Percentiles rank a stretch among this genome's conserved stretches.
Evolutionary conservation across 2,888 invertebrate genomes (phyloP).

Genomic region (Choreutis nemorana): DNA sequence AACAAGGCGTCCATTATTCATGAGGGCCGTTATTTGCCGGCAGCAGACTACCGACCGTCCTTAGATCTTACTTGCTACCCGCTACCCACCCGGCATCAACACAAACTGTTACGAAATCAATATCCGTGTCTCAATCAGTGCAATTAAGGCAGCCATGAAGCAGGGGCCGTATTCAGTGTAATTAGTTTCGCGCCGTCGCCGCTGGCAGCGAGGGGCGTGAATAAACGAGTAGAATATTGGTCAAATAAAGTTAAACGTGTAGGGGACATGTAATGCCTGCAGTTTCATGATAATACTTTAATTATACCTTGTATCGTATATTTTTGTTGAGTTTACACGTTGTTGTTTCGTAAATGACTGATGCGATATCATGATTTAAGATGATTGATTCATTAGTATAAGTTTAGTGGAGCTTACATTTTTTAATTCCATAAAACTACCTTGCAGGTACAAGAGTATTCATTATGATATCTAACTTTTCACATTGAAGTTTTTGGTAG

Average conservation of each 20-base stretch:
- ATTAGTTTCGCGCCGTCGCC: conserved; percentile 51
- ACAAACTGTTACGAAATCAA: conserved; percentile 57
- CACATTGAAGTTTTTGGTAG: no score
- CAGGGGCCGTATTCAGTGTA: conserved; percentile 42
- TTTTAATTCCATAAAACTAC: no score
- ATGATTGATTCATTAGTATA: no score
- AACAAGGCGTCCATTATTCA: conserved; percentile 58
- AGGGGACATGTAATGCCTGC: no score
- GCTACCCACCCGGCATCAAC: conserved; percentile 18
- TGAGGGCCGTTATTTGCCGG: conserved; percentile 48
- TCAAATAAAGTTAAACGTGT: conserved; percentile 28
- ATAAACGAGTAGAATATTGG: conserved; percentile 35
- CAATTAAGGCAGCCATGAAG: conserved; percentile 47
- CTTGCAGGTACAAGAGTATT: no score
- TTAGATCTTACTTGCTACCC: not conserved
- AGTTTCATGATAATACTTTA: no score
- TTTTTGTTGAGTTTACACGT: no score
- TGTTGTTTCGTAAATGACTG: no score
- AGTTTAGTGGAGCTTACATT: no score
- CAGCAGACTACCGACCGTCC: conserved; percentile 15
- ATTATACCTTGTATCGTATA: no score
- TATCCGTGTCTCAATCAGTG: conserved; percentile 64
- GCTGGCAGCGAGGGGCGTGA: conserved; percentile 30
- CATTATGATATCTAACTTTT: no score
- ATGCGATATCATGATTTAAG: no score